A percentile compares a stretch with the other conserved stretches of the same genome.
phyloP scores from a whole-genome alignment of 1,140 invertebrate genomes.

The Pentalonia nigronervosa region DNA sequence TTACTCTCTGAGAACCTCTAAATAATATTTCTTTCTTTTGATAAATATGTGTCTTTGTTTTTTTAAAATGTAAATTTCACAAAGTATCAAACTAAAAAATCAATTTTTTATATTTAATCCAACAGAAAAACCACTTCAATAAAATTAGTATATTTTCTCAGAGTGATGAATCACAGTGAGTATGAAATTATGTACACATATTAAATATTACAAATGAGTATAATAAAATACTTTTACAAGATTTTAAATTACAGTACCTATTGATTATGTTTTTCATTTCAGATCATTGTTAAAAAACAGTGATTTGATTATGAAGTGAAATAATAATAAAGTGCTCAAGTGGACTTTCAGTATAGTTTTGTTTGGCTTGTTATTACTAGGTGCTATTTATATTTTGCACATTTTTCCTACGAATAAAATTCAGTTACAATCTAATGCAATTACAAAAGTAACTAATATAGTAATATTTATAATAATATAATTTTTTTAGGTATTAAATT shows the following conservation, averaged over 20 bases:
- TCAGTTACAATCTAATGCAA: not conserved
- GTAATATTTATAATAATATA: too few species aligned
- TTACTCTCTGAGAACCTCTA: not conserved
- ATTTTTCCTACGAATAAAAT: not conserved
- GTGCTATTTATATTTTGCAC: not conserved
- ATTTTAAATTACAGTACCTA: not conserved
- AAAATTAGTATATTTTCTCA: not conserved
- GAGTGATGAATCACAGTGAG: not conserved
- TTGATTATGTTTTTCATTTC: not conserved
- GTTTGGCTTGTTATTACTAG: not conserved
- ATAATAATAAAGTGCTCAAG: not conserved
- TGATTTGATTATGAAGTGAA: not conserved
- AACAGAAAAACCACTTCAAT: not conserved
- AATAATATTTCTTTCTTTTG: not conserved
- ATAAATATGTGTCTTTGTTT: not conserved
- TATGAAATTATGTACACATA: not conserved
- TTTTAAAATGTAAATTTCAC: not conserved
- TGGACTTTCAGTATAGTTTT: not conserved
- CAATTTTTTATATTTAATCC: too few species aligned
- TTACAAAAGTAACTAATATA: not conserved
- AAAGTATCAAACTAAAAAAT: too few species aligned
- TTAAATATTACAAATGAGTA: not conserved
- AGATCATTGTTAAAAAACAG: not conserved
- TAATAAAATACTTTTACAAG: not conserved
- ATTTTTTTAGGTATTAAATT: too few species aligned